Base-by-base conservation (phyloP, 1,140 invertebrate species). In the Drosophila rhopaloa region DNA sequence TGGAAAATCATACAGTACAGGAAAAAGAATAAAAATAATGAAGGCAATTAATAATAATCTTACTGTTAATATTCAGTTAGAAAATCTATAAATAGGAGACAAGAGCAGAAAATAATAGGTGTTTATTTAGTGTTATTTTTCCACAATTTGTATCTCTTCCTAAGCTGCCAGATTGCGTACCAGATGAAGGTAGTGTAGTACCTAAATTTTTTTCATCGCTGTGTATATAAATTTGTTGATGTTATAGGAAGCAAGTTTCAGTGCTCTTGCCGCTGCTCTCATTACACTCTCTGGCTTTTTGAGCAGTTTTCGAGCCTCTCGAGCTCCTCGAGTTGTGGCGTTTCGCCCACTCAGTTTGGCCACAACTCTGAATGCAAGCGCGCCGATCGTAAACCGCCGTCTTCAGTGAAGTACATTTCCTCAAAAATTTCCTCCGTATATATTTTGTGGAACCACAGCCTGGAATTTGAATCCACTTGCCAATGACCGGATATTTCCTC, bases 341-440 rank as follows among this genome's bases (percentile, higher is more conserved):
- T 50, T 53, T 68, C 47, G 46, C 46, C 62, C 38, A 67, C 65
- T 68, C 65, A 68, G 65, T 72, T 62, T 62, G n/a, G 24, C 59
- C 10, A 61, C 66, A 56, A 48, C 66, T 70, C 48, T 44, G 65
- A 68, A 44, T 60, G 51, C 59, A 57, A 66, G 50, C 56, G 62
- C 48, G 43, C 32, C 48, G 53, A 71, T 71, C 68, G 66, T 50
- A 27, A 71, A 27, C 43, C 51, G 44, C 51, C 65, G 67, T 71
- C 65, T 57, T 48, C 63, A 65, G 59, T 32, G 13, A 40, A 70
- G 43, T 48, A 14, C 53, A 43, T 58, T 58, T 58, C n/a, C 46
- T 70, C 16, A 29, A 41, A n/a, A 19, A 43, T 56, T 56, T 46
- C 24, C 27, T 14, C 4, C 44, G 10, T 16, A 50, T 24, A 11